Evolutionary conservation across 92 coral and sea anemone genomes (phyloP).

Genomic region (Umimayanthus kanabou): DNA sequence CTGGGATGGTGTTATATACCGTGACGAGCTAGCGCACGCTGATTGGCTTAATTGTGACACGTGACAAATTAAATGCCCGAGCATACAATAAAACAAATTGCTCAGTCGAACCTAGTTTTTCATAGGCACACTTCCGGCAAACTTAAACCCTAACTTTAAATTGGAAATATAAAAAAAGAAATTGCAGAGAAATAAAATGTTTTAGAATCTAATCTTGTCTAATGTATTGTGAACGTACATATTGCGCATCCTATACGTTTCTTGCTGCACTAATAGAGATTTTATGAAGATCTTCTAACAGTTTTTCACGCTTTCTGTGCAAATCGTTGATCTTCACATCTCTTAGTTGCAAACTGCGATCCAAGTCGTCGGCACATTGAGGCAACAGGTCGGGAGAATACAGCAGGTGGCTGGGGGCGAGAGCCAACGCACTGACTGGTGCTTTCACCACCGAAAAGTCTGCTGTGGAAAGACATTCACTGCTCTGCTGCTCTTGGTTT

Average conservation of each 20-base stretch:
- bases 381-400: background rate
- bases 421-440: background rate
- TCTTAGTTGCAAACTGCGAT: constrained; percentile 33
- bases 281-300: constrained; percentile 21
- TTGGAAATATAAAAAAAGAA: no score
- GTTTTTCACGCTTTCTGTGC: constrained; percentile 25
- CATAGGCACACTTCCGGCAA: background rate
- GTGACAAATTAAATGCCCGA: no score
- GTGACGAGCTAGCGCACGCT: no score
- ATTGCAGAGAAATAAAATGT: background rate
- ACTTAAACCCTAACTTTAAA: background rate
- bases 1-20: no score
- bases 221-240: background rate
- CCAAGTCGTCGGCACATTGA: constrained; percentile 10
- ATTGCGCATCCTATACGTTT: background rate
- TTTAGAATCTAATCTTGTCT: no score
- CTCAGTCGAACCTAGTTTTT: background rate
- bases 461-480: background rate
- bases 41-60: no score
- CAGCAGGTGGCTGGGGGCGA: background rate
- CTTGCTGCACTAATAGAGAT: constrained; percentile 16
- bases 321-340: constrained; percentile 15
- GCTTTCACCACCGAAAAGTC: background rate
- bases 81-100: background rate
- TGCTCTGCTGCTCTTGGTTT: background rate